Base-by-base conservation (phyloP, 2,797 vertebrate species). In the Pangasius macronema region DNA sequence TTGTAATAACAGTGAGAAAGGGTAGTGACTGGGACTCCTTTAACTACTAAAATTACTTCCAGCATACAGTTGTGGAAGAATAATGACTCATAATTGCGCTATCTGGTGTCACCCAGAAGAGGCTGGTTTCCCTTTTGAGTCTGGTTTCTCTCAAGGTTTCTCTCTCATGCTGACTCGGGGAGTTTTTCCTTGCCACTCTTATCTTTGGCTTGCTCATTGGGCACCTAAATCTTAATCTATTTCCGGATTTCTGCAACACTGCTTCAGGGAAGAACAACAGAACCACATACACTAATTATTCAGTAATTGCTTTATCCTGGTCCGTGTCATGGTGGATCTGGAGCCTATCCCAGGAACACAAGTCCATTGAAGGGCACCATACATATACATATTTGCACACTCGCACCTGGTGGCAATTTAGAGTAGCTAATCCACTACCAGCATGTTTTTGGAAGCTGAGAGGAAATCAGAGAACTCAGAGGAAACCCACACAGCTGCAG, bases 1-100 rank as follows among this genome's bases (percentile, higher is more conserved):
- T 53, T 83, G 11, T 9, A 80, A 36, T 72, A 70, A 82, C 72
- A 86, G n/a, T 68, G 49, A 20, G 33, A 77, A 84, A 39, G n/a
- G 16, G 16, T 7, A 77, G 75, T 77, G 49, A 77, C 11, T 10
- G 14, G 3, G 30, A 30, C 9, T 3, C 16, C 51, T 20, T 46
- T 49, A 33, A 80, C 16, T 36, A 55, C 9, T 24, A 57, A 57
- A 6, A 42, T 42, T 42, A 42, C 14, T 77, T 55, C 33, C 51
- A 82, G 36, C 61, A 20, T 3, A 67, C 18, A 81, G 39, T 65
- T 18, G 27, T 49, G 16, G 3, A 82, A 30, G 80, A 30, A 7
- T 46, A 30, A 30, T 65, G 59, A 49, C 39, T 65, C 61, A 46
- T 20, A 65, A 49, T 57, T 27, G 36, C 24, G 30, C 14, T 20